A percentile compares a stretch with the other conserved stretches of the same genome.
Conservation (phyloP, 2,113 vertebrate species). For the Nothocercus julius region DNA sequence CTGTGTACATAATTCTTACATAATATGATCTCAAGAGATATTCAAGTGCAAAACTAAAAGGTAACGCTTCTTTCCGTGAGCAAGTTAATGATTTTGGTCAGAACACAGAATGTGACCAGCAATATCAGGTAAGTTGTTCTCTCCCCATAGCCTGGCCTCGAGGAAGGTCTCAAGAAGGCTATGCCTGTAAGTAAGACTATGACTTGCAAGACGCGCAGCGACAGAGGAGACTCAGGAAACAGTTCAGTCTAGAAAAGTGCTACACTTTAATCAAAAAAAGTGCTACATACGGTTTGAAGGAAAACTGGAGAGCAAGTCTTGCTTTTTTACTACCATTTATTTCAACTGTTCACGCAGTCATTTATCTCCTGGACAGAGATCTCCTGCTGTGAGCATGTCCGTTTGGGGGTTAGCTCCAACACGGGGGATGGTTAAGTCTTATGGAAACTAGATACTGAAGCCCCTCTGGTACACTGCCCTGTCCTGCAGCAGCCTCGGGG, state of each 20-base stretch:
- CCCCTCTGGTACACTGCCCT: background rate
- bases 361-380: background rate
- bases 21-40: background rate
- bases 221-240: slow-evolving; percentile 58
- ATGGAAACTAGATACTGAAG: background rate
- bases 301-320: background rate
- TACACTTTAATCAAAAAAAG: slow-evolving; percentile 62
- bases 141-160: background rate
- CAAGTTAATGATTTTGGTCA: background rate
- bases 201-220: slow-evolving; percentile 3
- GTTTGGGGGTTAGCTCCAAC: background rate
- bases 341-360: slow-evolving; percentile 20
- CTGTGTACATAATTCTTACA: background rate
- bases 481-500: background rate
- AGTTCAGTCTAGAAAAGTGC: slow-evolving; percentile 55
- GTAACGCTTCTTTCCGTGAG: background rate
- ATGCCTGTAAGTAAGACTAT: background rate
- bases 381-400: background rate
- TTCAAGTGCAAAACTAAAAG: background rate
- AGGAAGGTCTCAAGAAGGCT: background rate
- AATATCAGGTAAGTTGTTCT: background rate
- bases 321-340: background rate
- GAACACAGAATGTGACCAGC: background rate
- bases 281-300: slow-evolving; percentile 55
- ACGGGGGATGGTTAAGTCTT: background rate